These are phyloP conservation scores for Halcyon leucocephala DNA, from an alignment of 2,797 vertebrate genomes.

Conservation along the genomic window DNA sequence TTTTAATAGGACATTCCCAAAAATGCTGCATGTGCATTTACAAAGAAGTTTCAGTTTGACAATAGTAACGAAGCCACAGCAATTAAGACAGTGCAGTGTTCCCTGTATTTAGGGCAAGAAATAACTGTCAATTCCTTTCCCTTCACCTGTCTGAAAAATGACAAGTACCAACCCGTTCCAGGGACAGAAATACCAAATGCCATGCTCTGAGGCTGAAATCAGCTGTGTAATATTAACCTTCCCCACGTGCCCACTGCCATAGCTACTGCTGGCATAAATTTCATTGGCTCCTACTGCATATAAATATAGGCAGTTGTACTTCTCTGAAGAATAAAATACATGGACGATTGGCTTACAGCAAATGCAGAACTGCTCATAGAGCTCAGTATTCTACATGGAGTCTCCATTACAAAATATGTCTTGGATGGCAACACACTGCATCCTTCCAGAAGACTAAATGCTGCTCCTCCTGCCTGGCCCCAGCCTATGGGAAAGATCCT, in stretches of 20 bases:
- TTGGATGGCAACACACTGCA: not conserved
- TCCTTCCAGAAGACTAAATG: not conserved
- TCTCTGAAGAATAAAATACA: not conserved
- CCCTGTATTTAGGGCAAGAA: not conserved
- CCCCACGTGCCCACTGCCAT: not conserved
- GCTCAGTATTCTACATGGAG: not conserved
- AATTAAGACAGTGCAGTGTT: not conserved
- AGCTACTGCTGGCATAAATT: not conserved
- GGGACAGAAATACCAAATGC: constrained; percentile 52
- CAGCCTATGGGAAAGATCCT: not conserved
- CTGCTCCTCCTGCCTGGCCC: not conserved
- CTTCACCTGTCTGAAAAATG: constrained; percentile 13
- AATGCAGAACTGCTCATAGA: not conserved
- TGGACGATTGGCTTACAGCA: not conserved
- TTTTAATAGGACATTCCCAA: not conserved
- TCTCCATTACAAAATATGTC: not conserved
- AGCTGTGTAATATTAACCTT: constrained; percentile 31
- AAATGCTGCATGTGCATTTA: not conserved
- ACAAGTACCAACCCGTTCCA: constrained; percentile 6
- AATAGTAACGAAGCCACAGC: not conserved
- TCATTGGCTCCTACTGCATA: not conserved
- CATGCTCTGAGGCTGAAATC: constrained; percentile 48
- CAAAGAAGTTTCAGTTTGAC: not conserved
- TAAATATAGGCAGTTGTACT: not conserved
- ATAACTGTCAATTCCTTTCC: not conserved